phyloP scores from a whole-genome alignment of 92 coral and sea anemone species.

The Palythoa grandiflora region DNA sequence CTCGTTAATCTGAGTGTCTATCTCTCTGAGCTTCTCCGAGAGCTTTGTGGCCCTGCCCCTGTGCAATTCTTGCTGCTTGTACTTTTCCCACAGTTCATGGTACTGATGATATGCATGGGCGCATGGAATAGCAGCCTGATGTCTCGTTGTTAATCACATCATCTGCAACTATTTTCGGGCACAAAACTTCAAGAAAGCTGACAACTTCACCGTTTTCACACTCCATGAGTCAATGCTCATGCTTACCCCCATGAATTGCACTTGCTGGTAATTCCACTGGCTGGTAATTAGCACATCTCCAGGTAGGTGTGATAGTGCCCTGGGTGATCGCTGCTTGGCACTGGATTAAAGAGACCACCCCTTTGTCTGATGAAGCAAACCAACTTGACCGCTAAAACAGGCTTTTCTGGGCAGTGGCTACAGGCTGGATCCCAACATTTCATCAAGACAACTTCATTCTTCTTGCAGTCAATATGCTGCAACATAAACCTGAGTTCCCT shows the following conservation, averaged over 20 bases:
- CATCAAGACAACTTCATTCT: conserved; percentile 57
- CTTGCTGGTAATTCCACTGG: too few relatives aligned
- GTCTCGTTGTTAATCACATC: conserved; percentile 48
- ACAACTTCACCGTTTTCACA: conserved; percentile 1
- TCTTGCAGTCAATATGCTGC: conserved; percentile 49
- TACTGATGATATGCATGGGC: conserved; percentile 33
- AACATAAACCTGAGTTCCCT: conserved; percentile 48
- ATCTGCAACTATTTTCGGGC: conserved; percentile 32
- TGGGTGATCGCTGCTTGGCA: conserved; percentile 33
- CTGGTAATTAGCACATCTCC: conserved; percentile 53
- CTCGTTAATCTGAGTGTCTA: conserved; percentile 24
- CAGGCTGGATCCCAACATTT: conserved; percentile 64
- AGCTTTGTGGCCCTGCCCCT: conserved; percentile 48
- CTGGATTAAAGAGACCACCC: conserved; percentile 47
- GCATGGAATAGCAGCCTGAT: conserved; percentile 30
- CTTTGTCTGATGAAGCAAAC: conserved; percentile 33
- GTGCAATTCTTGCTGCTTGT: conserved; percentile 18
- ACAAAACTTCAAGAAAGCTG: conserved; percentile 27
- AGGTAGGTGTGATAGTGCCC: conserved; percentile 61
- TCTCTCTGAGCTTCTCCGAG: conserved; percentile 38
- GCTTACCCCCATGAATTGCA: conserved; percentile 23
- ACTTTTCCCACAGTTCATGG: conserved; percentile 32
- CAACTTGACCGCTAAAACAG: conserved; percentile 54
- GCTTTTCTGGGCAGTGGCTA: conserved; percentile 53
- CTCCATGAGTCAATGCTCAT: conserved; percentile 14